A percentile compares a stretch with the other conserved stretches of the same genome.
These are phyloP conservation scores for Eupeodes corollae DNA, from an alignment of 1,140 invertebrate genomes.

Conservation along the genomic window DNA sequence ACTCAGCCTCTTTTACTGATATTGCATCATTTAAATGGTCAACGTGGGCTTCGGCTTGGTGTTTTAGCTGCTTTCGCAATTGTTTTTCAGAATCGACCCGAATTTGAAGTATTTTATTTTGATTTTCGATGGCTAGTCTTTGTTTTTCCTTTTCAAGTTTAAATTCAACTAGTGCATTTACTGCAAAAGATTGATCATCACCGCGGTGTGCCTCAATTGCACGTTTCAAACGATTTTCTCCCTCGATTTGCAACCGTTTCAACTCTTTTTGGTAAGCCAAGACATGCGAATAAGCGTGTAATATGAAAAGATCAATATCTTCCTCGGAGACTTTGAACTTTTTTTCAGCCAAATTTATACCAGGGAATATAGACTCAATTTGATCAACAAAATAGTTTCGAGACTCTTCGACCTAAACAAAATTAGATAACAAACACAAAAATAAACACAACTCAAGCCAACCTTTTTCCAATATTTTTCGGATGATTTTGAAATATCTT, in stretches of 20 bases:
- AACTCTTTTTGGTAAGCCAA: conserved; percentile 59
- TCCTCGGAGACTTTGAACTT: conserved; percentile 49
- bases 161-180: conserved; percentile 42
- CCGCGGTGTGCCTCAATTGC: conserved; percentile 48
- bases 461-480: conserved; percentile 59
- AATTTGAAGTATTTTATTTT: conserved; percentile 44
- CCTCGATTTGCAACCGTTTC: conserved; percentile 51
- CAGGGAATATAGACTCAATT: conserved; percentile 58
- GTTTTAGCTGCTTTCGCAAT: conserved; percentile 60
- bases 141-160: conserved; percentile 45
- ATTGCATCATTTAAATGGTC: conserved; percentile 72
- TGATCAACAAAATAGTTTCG: conserved; percentile 59
- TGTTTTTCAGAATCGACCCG: conserved; percentile 58
- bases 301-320: conserved; percentile 55
- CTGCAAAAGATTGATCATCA: conserved; percentile 30
- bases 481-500: conserved; percentile 44
- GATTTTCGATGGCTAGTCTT: conserved; percentile 42
- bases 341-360: conserved; percentile 52
- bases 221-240: conserved; percentile 47
- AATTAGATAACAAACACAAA: background rate
- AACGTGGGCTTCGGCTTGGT: conserved; percentile 69
- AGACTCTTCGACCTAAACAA: conserved; percentile 45
- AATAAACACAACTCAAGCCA: conserved; percentile 6
- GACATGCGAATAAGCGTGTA: conserved; percentile 55
- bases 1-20: conserved; percentile 55